A percentile compares a stretch with the other conserved stretches of the same genome.
phyloP scores from a whole-genome alignment of 1,140 invertebrate genomes.

The Drosophila willistoni region DNA sequence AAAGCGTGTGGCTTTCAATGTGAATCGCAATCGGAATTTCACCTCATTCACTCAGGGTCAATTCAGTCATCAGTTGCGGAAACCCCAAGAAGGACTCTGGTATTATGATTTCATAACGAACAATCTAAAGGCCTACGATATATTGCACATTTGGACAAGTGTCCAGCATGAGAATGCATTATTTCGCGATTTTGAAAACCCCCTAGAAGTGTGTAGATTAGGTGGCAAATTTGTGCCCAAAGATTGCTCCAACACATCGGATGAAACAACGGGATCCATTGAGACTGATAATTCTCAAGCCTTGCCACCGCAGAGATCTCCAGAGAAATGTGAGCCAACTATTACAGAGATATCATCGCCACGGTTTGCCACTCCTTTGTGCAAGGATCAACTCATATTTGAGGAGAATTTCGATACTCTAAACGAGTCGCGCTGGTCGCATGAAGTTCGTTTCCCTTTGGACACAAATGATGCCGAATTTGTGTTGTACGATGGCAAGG shows the following conservation, averaged over 20 bases:
- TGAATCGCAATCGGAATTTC: slow-evolving; percentile 73
- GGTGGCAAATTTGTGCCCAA: slow-evolving; percentile 40
- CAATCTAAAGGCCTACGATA: slow-evolving; percentile 47
- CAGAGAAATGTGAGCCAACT: slow-evolving; percentile 8
- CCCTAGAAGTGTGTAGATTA: slow-evolving; percentile 44
- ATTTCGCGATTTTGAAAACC: slow-evolving; percentile 46
- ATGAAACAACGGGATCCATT: slow-evolving; percentile 1
- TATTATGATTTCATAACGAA: slow-evolving; percentile 43
- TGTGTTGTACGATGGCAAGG: slow-evolving; percentile 63
- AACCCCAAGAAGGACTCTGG: slow-evolving; percentile 53
- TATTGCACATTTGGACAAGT: slow-evolving; percentile 68
- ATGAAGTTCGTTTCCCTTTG: slow-evolving; percentile 61
- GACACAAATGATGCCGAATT: slow-evolving; percentile 68
- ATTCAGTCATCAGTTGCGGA: slow-evolving; percentile 41
- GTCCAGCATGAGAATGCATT: slow-evolving; percentile 64
- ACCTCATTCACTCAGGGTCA: slow-evolving; percentile 65
- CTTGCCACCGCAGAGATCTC: background rate
- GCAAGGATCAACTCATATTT: slow-evolving; percentile 67
- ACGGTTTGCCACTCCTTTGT: slow-evolving; percentile 23
- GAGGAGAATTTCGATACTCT: slow-evolving; percentile 67
- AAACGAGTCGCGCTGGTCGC: slow-evolving; percentile 62
- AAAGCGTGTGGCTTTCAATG: slow-evolving; percentile 71
- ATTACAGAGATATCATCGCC: slow-evolving; percentile 36
- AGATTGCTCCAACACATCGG: slow-evolving; percentile 24
- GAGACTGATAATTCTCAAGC: background rate